Conservation (phyloP, 2,888 invertebrate genomes). For the Scelioninae gen. 1 region DNA sequence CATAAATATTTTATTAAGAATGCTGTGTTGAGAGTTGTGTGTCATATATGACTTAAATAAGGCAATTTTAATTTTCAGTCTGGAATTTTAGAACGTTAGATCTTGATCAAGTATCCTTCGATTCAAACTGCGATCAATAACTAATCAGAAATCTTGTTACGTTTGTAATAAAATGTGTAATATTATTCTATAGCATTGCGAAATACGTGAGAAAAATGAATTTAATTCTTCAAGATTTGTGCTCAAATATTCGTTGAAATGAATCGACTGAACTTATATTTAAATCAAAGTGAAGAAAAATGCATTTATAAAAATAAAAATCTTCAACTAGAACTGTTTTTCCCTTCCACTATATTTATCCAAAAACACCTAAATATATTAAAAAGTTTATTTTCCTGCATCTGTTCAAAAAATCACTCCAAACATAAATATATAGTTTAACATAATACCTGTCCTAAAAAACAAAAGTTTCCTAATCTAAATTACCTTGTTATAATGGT, state of each 20-base stretch:
- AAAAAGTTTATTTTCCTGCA: too few relatives aligned
- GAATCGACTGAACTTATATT: not conserved
- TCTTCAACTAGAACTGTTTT: too few relatives aligned
- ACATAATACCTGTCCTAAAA: too few relatives aligned
- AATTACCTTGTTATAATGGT: too few relatives aligned
- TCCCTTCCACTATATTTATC: too few relatives aligned
- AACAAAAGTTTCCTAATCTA: too few relatives aligned
- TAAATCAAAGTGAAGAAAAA: too few relatives aligned
- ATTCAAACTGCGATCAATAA: slow-evolving; percentile 8
- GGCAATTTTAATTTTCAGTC: not conserved
- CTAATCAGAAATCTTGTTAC: slow-evolving; percentile 37
- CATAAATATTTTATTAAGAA: not conserved
- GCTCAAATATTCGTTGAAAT: not conserved
- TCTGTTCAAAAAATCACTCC: too few relatives aligned
- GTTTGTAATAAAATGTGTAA: slow-evolving; percentile 23
- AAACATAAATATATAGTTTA: too few relatives aligned
- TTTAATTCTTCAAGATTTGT: not conserved
- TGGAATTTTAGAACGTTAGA: not conserved
- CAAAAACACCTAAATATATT: too few relatives aligned
- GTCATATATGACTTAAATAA: not conserved
- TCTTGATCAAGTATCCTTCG: not conserved
- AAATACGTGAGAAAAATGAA: not conserved
- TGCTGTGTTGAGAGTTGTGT: too few relatives aligned
- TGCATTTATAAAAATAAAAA: too few relatives aligned
- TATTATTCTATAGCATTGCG: not conserved